phyloP scores from a whole-genome alignment of 2,888 invertebrate species.

The Byasa hedistus region DNA sequence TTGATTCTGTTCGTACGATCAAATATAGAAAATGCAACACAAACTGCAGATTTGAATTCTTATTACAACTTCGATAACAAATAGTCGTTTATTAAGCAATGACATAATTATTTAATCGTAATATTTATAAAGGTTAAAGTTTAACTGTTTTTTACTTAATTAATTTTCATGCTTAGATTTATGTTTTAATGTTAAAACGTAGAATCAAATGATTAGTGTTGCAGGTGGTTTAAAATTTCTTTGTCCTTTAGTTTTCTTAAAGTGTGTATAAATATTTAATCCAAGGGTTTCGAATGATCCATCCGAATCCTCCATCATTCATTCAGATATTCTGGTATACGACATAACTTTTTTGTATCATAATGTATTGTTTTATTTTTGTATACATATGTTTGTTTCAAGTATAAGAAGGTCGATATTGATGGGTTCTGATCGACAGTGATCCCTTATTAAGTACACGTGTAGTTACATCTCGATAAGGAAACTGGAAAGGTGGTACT shows the following conservation, averaged over 20 bases:
- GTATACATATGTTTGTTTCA: no score
- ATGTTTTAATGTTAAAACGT: not conserved
- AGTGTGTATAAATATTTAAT: no score
- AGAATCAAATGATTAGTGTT: not conserved
- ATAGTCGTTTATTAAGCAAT: not conserved
- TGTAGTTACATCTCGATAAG: conserved; percentile 34
- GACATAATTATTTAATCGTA: not conserved
- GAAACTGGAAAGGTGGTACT: conserved; percentile 33
- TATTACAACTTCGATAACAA: not conserved
- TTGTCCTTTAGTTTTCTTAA: no score
- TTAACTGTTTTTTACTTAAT: not conserved
- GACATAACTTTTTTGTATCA: no score
- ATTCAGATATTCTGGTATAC: no score
- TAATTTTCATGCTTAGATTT: not conserved
- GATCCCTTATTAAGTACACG: conserved; percentile 30
- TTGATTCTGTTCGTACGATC: no score
- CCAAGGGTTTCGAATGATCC: no score
- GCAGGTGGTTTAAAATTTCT: no score
- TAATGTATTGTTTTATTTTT: no score
- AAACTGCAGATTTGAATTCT: not conserved
- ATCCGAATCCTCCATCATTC: no score
- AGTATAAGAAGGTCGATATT: conserved; percentile 13
- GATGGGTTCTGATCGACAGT: conserved; percentile 29
- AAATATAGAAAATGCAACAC: no score
- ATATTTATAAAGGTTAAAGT: not conserved